Percentiles rank a stretch among this genome's conserved stretches.
phyloP scores from a whole-genome alignment of 1,140 invertebrate species.

The Vanessa atalanta region DNA sequence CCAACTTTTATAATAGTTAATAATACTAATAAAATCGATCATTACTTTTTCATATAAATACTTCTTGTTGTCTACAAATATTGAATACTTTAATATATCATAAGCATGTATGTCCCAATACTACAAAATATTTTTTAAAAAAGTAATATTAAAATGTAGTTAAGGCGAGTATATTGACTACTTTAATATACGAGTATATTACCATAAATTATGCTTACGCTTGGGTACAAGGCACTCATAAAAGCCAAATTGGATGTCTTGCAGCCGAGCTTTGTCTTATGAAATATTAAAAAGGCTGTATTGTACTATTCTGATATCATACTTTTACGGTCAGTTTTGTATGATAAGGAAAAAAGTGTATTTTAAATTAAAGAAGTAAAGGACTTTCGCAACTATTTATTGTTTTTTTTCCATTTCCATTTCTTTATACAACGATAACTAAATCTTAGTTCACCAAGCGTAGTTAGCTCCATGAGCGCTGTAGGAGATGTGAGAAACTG shows the following conservation, averaged over 20 bases:
- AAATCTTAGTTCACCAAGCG: conserved; percentile 49
- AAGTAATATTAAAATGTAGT: too few species aligned
- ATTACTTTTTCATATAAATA: too few species aligned
- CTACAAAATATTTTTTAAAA: too few species aligned
- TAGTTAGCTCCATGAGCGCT: conserved; percentile 51
- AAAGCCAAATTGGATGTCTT: conserved; percentile 37
- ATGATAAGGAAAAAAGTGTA: neutral
- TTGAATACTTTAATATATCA: too few species aligned
- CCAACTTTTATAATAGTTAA: too few species aligned
- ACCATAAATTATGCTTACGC: conserved; percentile 27
- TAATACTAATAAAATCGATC: too few species aligned
- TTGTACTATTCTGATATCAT: conserved; percentile 20
- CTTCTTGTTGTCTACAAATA: too few species aligned
- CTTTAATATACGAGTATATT: conserved; percentile 7
- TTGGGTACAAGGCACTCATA: conserved; percentile 25
- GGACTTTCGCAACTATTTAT: neutral
- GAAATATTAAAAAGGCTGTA: conserved; percentile 35
- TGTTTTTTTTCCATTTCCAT: neutral
- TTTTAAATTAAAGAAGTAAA: conserved; percentile 4
- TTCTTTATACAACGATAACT: conserved; percentile 9
- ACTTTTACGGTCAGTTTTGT: conserved; percentile 14
- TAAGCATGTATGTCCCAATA: too few species aligned
- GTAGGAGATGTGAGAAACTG: conserved; percentile 56
- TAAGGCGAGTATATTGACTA: neutral
- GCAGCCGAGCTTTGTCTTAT: conserved; percentile 35